Evolutionary conservation across 2,797 vertebrate species (phyloP).

Genomic region (Lophura swinhoii): DNA sequence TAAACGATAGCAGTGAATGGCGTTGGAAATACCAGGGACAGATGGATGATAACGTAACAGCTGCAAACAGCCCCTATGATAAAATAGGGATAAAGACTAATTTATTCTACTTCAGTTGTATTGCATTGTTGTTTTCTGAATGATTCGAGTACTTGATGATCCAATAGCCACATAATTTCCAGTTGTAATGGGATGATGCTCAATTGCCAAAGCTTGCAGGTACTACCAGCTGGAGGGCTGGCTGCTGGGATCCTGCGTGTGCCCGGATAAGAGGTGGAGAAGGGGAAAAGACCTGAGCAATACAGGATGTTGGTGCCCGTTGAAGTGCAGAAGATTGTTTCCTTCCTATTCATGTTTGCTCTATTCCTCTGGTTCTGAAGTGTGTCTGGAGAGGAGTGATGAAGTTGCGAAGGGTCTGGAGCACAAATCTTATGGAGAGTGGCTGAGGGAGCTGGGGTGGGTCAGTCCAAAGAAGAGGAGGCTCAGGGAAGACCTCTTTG

Average conservation of each 20-base stretch:
- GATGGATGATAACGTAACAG: conserved; percentile 55
- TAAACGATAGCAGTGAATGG: conserved; percentile 28
- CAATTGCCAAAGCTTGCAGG: conserved; percentile 24
- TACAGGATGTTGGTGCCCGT: rapidly evolving
- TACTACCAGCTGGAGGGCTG: conserved; percentile 37
- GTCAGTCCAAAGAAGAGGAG: too few relatives aligned
- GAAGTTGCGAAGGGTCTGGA: too few relatives aligned
- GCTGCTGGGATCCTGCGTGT: neutral
- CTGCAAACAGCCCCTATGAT: conserved; percentile 48
- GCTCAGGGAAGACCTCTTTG: too few relatives aligned
- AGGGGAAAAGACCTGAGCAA: neutral
- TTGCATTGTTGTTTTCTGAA: conserved; percentile 13
- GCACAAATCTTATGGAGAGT: too few relatives aligned
- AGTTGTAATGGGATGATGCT: conserved; percentile 36
- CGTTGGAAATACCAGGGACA: conserved; percentile 24
- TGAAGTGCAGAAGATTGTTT: neutral
- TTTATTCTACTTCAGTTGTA: conserved; percentile 56
- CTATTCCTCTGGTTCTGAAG: neutral
- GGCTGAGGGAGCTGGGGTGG: too few relatives aligned
- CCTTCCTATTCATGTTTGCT: neutral
- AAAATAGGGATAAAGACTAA: conserved; percentile 24
- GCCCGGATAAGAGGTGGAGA: neutral
- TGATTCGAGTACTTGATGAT: conserved; percentile 24
- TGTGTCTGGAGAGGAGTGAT: too few relatives aligned
- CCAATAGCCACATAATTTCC: neutral